These are phyloP conservation scores for Limenitis arthemis DNA, from an alignment of 2,888 invertebrate species.

Conservation along the genomic window DNA sequence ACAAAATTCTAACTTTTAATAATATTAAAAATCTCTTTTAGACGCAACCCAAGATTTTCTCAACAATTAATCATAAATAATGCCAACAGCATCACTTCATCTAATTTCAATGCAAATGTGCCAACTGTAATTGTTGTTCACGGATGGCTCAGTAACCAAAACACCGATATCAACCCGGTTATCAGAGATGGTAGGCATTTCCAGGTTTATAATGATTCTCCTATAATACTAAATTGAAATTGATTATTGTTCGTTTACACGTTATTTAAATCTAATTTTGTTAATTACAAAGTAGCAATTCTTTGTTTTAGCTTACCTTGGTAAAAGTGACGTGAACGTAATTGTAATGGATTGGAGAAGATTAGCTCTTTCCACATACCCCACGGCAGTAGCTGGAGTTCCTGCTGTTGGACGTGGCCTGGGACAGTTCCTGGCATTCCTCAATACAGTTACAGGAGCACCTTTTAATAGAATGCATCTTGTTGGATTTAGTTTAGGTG, in stretches of 20 bases:
- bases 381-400: conserved; percentile 36
- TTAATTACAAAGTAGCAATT: not conserved
- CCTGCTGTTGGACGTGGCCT: conserved; percentile 38
- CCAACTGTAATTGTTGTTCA: conserved; percentile 39
- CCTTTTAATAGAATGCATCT: conserved; percentile 44
- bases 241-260: not conserved
- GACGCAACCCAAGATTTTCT: conserved; percentile 30
- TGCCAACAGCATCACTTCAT: conserved; percentile 30
- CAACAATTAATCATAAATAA: conserved; percentile 36
- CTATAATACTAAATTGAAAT: not conserved
- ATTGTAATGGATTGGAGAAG: conserved; percentile 44
- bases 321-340: conserved; percentile 35
- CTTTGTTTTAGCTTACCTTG: conserved; percentile 31
- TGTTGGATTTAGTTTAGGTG: conserved; percentile 61
- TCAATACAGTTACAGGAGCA: conserved; percentile 21
- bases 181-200: conserved; percentile 34
- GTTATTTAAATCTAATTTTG: not conserved
- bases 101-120: conserved; percentile 34
- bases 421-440: conserved; percentile 34
- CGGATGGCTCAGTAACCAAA: conserved; percentile 39
- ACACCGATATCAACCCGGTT: conserved; percentile 27
- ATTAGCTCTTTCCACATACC: conserved; percentile 35
- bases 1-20: too few relatives aligned
- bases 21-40: conserved; percentile 18
- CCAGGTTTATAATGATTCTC: not conserved